These are phyloP conservation scores for Bathynomus jamesi DNA, from an alignment of 1,140 invertebrate species.

Conservation along the genomic window DNA sequence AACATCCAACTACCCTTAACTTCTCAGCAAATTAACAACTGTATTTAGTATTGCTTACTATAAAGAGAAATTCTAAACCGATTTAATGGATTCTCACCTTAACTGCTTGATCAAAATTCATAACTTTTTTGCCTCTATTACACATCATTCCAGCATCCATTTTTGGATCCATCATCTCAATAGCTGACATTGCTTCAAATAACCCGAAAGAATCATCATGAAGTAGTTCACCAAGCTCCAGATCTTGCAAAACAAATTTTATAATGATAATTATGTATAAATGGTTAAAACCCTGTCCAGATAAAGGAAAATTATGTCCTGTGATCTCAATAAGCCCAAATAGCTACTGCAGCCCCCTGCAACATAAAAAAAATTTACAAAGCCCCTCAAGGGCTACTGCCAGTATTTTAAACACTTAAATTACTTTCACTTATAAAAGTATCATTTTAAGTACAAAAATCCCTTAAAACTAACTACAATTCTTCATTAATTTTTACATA, in stretches of 20 bases:
- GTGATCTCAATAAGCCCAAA: not conserved
- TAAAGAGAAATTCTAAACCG: too few relatives aligned
- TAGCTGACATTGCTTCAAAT: conserved; percentile 98
- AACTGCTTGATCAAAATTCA: conserved; percentile 81
- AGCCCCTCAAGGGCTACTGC: not conserved
- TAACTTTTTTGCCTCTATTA: conserved; percentile 66
- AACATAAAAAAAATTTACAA: conserved; percentile 14
- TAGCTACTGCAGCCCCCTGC: conserved; percentile 34
- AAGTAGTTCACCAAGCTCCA: conserved; percentile 76
- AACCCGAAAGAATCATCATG: conserved; percentile 87
- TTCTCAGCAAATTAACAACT: too few relatives aligned
- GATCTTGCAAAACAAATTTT: conserved; percentile 49
- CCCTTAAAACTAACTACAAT: too few relatives aligned
- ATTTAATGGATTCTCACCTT: conserved; percentile 57
- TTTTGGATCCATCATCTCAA: conserved; percentile 99
- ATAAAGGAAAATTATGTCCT: not conserved
- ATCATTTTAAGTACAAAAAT: too few relatives aligned
- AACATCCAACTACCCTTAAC: too few relatives aligned
- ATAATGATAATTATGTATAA: conserved; percentile 12
- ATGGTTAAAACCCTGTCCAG: not conserved
- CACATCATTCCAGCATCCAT: conserved; percentile 99
- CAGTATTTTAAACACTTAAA: not conserved
- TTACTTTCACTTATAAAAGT: conserved; percentile 1
- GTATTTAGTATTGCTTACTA: too few relatives aligned
- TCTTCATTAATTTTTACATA: too few relatives aligned